Base-by-base conservation (phyloP, 2,888 invertebrate species). In the Aleiodes testaceus region DNA sequence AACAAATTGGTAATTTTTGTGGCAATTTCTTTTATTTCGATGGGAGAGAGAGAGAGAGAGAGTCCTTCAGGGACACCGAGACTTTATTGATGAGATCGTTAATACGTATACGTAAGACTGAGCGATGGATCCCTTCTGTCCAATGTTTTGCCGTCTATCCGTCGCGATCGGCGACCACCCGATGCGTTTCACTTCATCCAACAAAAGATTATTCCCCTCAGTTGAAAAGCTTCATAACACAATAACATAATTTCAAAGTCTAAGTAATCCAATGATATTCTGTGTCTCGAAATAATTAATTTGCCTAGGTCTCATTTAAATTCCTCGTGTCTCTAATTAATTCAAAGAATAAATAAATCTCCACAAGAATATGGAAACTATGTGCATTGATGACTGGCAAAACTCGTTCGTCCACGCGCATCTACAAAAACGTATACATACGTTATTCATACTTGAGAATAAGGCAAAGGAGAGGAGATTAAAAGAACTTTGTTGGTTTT, bases 41-140 rank as follows among this genome's bases (percentile, higher is more conserved):
- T 61, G 36, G 11, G 6, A 11, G 7, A 6, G 7, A 36, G 36
- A 36, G 36, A 6, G 36, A 9, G 7, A 36, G 36, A 6, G 36
- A 36, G 36, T 6, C 55, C 63, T 50, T 26, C 3, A 30, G 67
- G 67, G 70, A 64, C 63, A 50, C 42, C 50, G 45, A 16, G 20
- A 65, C 74, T 81, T 86, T 85, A 86, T 86, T 82, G 86, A 86
- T 85, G 86, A 84, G 85, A 86, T 86, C 86, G 85, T 86, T 86
- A 86, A 86, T 86, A 84, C 84, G 82, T 80, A 63, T 63, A 45
- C 26, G 63, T 22, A 63, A 16, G 16, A 14, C 12, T 7, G 47
- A 47, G 80, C 81, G 76, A 78, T 79, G 82, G 80, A 81, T 75
- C 74, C 79, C 76, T 77, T 78, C 69, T 69, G 71, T 75, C 52